Percentiles rank a stretch among this genome's conserved stretches.
Conservation (phyloP, 2,888 invertebrate genomes). For the Tanytarsus gracilentus region DNA sequence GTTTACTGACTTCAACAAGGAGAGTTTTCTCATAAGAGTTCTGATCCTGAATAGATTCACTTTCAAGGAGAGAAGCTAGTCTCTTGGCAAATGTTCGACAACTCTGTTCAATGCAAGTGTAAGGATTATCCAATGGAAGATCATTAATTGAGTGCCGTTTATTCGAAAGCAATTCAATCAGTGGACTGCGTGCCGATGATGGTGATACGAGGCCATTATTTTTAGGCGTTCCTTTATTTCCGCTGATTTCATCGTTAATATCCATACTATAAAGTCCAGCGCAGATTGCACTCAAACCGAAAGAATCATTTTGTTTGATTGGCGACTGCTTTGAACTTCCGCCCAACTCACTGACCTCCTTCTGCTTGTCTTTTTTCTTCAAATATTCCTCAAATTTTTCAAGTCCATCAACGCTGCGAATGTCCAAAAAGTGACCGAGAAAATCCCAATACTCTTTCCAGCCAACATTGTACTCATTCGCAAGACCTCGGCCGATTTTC, state of each 20-base stretch:
- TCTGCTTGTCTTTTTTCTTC: conserved; percentile 24
- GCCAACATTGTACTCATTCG: conserved; percentile 59
- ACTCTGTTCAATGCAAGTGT: conserved; percentile 52
- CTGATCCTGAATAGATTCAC: conserved; percentile 46
- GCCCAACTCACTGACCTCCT: conserved; percentile 10
- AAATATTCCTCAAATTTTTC: conserved; percentile 65
- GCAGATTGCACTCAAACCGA: conserved; percentile 4
- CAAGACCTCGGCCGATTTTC: conserved; percentile 64
- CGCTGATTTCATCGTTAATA: conserved; percentile 10
- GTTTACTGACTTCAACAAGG: conserved; percentile 58
- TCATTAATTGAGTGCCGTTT: conserved; percentile 10
- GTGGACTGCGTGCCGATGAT: conserved; percentile 27
- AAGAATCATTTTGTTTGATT: not conserved
- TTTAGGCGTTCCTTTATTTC: not conserved
- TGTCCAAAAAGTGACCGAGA: conserved; percentile 68
- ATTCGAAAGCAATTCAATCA: conserved; percentile 33
- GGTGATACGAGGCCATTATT: conserved; percentile 9
- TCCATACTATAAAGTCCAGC: conserved; percentile 27
- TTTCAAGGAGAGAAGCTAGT: conserved; percentile 42
- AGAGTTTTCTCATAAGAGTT: conserved; percentile 50
- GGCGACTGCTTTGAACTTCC: conserved; percentile 11
- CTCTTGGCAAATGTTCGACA: conserved; percentile 60
- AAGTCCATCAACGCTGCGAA: conserved; percentile 65
- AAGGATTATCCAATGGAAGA: conserved; percentile 36
- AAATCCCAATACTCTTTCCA: conserved; percentile 96